A percentile compares a stretch with the other conserved stretches of the same genome.
Conservation (phyloP, 2,797 vertebrate genomes). For the Tamandua tetradactyla region DNA sequence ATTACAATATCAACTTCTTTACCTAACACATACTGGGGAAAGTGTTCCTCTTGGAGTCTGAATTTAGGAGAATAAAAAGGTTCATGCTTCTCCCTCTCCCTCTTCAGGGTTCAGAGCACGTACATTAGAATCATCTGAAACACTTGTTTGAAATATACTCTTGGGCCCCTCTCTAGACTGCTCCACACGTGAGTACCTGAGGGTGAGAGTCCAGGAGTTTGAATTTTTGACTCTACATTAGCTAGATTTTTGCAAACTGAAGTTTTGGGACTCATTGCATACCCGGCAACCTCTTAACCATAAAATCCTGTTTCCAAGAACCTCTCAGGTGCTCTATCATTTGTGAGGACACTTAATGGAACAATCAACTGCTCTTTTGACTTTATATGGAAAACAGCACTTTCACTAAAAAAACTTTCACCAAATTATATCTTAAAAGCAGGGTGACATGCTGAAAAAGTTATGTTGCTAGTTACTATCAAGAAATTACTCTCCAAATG, state of each 20-base stretch:
- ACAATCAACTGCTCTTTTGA: background rate
- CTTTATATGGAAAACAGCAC: background rate
- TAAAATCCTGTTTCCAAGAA: background rate
- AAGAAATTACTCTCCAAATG: background rate
- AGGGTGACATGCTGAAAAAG: background rate
- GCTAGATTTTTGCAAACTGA: background rate
- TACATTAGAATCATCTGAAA: background rate
- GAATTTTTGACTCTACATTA: background rate
- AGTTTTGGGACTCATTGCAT: background rate
- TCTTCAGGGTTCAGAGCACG: background rate
- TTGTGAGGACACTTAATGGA: background rate
- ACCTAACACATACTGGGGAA: fast-evolving
- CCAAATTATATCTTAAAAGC: background rate
- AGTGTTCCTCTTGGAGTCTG: background rate
- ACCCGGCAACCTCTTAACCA: background rate
- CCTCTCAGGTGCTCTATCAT: background rate
- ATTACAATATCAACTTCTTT: background rate
- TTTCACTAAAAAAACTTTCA: background rate
- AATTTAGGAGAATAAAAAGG: background rate
- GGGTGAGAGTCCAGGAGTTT: background rate
- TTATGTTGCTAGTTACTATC: background rate
- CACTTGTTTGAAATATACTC: background rate
- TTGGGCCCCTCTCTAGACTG: background rate
- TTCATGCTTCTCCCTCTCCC: no score
- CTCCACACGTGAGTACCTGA: background rate